Evolutionary conservation across 2,888 invertebrate genomes (phyloP).

Genomic region (Drosophila melanosoma): DNA sequence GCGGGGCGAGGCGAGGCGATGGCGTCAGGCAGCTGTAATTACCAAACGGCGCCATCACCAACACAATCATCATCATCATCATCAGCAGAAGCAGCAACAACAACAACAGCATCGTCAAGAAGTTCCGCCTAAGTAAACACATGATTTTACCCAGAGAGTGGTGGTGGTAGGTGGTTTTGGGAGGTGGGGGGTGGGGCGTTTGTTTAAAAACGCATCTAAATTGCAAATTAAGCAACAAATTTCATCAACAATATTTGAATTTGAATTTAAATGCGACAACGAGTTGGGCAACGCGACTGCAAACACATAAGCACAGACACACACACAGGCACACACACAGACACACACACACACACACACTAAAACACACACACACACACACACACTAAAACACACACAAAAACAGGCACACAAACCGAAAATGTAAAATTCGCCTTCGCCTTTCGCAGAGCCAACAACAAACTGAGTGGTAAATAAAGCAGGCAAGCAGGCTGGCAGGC

Average conservation of each 20-base stretch:
- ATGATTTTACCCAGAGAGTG: constrained; percentile 60
- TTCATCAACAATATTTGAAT: constrained; percentile 81
- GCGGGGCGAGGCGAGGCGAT: not conserved
- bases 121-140: constrained; percentile 80
- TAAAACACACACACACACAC: constrained; percentile 4
- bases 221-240: constrained; percentile 82
- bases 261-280: constrained; percentile 79
- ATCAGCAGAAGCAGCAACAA: constrained; percentile 11
- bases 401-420: constrained; percentile 57
- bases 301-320: constrained; percentile 35
- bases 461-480: constrained; percentile 64
- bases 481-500: constrained; percentile 11
- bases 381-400: constrained; percentile 38
- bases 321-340: constrained; percentile 2
- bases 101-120: constrained; percentile 42
- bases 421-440: constrained; percentile 76
- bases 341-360: constrained; percentile 26
- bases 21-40: constrained; percentile 52
- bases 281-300: constrained; percentile 48
- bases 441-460: constrained; percentile 59
- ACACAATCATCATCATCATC: constrained; percentile 12
- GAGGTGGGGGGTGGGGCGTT: constrained; percentile 50
- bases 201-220: constrained; percentile 81
- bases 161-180: not conserved
- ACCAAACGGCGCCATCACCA: constrained; percentile 33